Evolutionary conservation across 2,797 vertebrate genomes (phyloP).

Genomic region (Enteromius mattozi): DNA sequence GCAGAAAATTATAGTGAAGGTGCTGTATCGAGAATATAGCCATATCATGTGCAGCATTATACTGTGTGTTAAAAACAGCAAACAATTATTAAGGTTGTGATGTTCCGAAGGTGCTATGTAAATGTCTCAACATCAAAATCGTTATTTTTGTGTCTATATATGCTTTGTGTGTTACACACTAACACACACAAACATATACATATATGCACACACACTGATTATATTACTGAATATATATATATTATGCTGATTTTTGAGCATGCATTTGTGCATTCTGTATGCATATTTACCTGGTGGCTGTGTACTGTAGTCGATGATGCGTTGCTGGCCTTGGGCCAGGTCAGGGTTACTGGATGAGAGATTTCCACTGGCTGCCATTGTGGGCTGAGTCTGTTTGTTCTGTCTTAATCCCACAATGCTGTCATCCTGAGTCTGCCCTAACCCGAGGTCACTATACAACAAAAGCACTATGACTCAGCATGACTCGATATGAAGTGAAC

Average conservation of each 20-base stretch:
- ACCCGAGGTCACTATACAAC: slow-evolving; percentile 87
- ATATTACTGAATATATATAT: not conserved
- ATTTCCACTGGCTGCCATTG: slow-evolving; percentile 92
- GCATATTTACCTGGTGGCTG: slow-evolving; percentile 85
- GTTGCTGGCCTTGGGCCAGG: slow-evolving; percentile 93
- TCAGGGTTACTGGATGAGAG: slow-evolving; percentile 97
- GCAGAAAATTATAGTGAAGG: not conserved
- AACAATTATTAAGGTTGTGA: slow-evolving; percentile 2
- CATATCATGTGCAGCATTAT: not conserved
- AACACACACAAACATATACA: not conserved
- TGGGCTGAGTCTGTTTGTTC: slow-evolving; percentile 91
- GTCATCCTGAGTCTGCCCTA: slow-evolving; percentile 98
- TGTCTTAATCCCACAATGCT: slow-evolving; percentile 96
- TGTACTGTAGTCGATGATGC: slow-evolving; percentile 92
- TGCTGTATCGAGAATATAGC: not conserved
- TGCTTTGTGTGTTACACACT: not conserved
- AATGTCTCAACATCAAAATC: not conserved
- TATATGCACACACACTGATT: not conserved
- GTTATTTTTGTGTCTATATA: not conserved
- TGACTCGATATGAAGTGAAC: not conserved
- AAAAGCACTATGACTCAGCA: slow-evolving; percentile 4
- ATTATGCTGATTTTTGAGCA: not conserved
- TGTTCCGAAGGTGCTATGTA: not conserved
- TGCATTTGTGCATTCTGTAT: not conserved
- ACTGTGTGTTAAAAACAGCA: not conserved